Conservation (phyloP, 2,888 invertebrate species). For the Sicus ferrugineus region DNA sequence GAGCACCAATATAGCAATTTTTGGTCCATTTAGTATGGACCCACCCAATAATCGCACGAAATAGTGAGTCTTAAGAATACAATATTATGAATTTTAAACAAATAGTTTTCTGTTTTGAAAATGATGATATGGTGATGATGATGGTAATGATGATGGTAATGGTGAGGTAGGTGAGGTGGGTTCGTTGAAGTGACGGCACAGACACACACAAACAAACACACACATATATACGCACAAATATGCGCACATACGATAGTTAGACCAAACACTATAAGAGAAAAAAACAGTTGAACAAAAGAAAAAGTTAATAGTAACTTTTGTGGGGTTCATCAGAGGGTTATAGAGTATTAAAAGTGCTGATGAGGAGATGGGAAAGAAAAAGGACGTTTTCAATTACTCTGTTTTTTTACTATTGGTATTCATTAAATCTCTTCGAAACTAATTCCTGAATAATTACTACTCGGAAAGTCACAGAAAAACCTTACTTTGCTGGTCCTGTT, state of each 20-base stretch:
- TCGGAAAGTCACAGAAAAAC: conserved; percentile 31
- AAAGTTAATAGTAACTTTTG: background rate
- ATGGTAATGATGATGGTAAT: background rate
- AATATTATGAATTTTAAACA: background rate
- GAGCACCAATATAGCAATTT: no score
- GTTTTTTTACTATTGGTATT: background rate
- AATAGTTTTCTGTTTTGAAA: conserved; percentile 28
- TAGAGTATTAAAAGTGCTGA: background rate
- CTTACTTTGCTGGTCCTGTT: conserved; percentile 47
- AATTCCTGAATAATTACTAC: background rate
- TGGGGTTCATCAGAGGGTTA: background rate
- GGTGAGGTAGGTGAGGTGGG: background rate
- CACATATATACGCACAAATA: conserved; percentile 7
- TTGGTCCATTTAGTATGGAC: no score
- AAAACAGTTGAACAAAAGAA: background rate
- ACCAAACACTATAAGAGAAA: background rate
- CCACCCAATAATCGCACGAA: no score
- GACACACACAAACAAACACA: conserved; percentile 30
- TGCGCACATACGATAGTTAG: background rate
- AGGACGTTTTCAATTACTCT: background rate
- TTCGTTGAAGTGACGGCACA: conserved; percentile 13
- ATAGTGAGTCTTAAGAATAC: no score
- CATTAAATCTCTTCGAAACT: background rate
- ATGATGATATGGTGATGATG: background rate
- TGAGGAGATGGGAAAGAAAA: no score